A percentile compares a stretch with the other conserved stretches of the same genome.
phyloP scores from a whole-genome alignment of 2,797 vertebrate genomes.

The Fistularia commersonii region DNA sequence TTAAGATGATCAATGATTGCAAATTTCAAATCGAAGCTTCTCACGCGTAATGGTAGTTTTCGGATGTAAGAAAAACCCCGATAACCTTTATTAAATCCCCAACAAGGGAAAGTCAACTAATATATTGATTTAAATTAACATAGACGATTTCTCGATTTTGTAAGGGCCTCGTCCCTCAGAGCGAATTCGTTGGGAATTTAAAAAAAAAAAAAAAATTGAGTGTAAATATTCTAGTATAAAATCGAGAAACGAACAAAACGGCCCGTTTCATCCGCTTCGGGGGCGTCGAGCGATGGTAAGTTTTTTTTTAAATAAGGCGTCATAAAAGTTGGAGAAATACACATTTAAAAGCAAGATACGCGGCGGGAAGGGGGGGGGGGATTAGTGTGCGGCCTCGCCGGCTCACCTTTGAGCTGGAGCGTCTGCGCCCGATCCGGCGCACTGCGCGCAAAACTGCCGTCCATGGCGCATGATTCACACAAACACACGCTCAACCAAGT shows the following conservation, averaged over 20 bases:
- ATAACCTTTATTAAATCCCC: neutral
- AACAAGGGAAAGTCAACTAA: neutral
- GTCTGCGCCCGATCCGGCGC: conserved; percentile 69
- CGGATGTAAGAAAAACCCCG: too few species aligned
- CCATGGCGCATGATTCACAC: conserved; percentile 73
- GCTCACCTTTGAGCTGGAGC: conserved; percentile 52
- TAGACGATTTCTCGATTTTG: neutral
- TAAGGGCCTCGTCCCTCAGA: too few species aligned
- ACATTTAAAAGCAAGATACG: too few species aligned
- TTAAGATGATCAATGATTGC: too few species aligned
- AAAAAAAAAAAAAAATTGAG: neutral
- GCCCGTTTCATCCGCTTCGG: too few species aligned
- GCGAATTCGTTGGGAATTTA: neutral
- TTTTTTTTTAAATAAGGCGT: too few species aligned
- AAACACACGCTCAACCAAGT: conserved; percentile 20
- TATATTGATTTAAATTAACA: neutral
- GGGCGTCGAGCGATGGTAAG: too few species aligned
- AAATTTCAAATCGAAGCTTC: too few species aligned
- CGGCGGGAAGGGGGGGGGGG: too few species aligned
- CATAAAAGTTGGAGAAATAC: too few species aligned
- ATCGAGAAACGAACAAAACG: neutral
- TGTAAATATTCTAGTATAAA: neutral
- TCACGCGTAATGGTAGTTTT: too few species aligned
- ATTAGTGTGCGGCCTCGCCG: neutral
- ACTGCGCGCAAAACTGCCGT: conserved; percentile 67